Percentiles rank a stretch among this genome's conserved stretches.
Evolutionary conservation across 2,113 vertebrate species (phyloP).

Genomic region (Pitta sordida): DNA sequence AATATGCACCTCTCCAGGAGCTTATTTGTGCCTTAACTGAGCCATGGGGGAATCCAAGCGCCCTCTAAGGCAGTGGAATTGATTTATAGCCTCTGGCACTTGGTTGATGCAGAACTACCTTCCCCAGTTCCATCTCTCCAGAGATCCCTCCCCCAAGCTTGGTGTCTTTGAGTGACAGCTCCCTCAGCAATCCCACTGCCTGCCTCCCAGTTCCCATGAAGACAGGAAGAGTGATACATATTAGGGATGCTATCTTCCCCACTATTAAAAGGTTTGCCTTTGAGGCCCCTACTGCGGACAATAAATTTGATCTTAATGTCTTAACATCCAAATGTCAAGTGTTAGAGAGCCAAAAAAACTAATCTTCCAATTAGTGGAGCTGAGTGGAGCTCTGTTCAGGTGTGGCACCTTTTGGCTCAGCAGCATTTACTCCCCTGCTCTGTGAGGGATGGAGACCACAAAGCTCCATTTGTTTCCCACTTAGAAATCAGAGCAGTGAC

Average conservation of each 20-base stretch:
- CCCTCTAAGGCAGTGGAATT: not conserved
- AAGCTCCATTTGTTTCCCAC: not conserved
- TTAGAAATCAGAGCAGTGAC: constrained; percentile 9
- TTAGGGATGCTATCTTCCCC: not conserved
- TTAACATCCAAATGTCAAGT: not conserved
- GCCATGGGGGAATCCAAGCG: not conserved
- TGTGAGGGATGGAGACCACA: not conserved
- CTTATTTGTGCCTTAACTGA: constrained; percentile 10
- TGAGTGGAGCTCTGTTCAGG: not conserved
- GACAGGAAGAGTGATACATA: not conserved
- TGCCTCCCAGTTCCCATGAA: not conserved
- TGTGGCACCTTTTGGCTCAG: not conserved
- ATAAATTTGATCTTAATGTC: not conserved
- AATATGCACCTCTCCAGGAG: not conserved
- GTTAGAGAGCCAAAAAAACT: not conserved
- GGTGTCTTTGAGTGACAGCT: not conserved
- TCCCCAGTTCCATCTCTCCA: not conserved
- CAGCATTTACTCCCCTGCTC: not conserved
- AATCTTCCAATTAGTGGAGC: not conserved
- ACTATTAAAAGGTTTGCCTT: not conserved
- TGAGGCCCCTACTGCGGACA: not conserved
- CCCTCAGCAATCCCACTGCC: not conserved
- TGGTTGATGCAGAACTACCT: not conserved
- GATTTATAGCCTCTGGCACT: not conserved
- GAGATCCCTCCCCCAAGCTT: not conserved